Base-by-base conservation (phyloP, 2,888 invertebrate genomes). In the Spialia ferax region DNA sequence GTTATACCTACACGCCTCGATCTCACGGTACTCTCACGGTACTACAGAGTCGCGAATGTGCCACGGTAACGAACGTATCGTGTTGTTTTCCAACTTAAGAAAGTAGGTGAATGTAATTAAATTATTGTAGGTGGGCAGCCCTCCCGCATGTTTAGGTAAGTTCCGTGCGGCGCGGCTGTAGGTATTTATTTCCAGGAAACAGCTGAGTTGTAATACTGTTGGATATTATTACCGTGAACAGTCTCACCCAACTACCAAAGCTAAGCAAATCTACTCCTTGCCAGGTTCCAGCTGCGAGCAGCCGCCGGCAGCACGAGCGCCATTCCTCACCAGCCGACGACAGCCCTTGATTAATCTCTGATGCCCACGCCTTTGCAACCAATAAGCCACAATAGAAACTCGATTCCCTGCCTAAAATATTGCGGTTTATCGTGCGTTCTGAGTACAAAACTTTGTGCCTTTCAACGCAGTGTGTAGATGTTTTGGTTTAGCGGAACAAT, bases 251-350 rank as follows among this genome's bases (percentile, higher is more conserved):
- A 29, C 29, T 8, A 8, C 42, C 15, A 15, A 32, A 32, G n/a
- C n/a, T n/a, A 8, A 42, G 42, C 42, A 42, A 6, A 42, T 42
- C n/a, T 15, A 15, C 42, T 15, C 38, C 15, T 15, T 8, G 42
- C 7, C 1, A 42, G 7, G 15, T 42, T n/a, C 5, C 15, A 15
- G 15, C 7, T 4, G 45, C 15, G n/a, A 15, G 60, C 45, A 32
- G 61, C 66, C 66, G 66, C 60, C 55, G 66, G 66, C 66, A 48
- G 61, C 66, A 67, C 61, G 66, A 45, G 66, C 61, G 54, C 66
- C 61, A 60, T 67, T 61, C 60, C 48, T 67, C 66, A 67, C 66
- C 55, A 35, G 32, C 66, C 54, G 61, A 55, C 66, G 61, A 67
- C 66, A 67, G 66, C 60, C 32, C 8, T 22, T 61, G 61, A 66